A percentile compares a stretch with the other conserved stretches of the same genome.
phyloP scores from a whole-genome alignment of 2,888 invertebrate species.

The Prenolepis imparis region DNA sequence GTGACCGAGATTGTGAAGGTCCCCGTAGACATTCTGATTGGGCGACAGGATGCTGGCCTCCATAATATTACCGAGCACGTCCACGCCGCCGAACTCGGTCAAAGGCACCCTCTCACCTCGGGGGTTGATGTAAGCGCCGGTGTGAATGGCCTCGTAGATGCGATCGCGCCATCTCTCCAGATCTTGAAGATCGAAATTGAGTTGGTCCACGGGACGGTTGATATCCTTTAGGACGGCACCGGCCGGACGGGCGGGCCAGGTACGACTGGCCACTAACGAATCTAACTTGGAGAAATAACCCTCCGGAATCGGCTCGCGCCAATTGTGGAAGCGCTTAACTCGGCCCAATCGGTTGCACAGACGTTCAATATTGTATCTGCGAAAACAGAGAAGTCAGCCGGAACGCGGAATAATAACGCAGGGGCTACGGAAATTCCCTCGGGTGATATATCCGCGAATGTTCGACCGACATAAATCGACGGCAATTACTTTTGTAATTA shows the following conservation, averaged over 20 bases:
- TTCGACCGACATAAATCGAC: slow-evolving; percentile 11
- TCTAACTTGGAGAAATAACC: slow-evolving; percentile 95
- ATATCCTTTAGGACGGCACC: slow-evolving; percentile 88
- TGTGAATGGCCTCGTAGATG: slow-evolving; percentile 91
- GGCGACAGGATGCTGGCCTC: slow-evolving; percentile 91
- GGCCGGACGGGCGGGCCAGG: slow-evolving; percentile 91
- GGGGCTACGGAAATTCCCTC: slow-evolving; percentile 27
- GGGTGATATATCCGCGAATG: slow-evolving; percentile 6
- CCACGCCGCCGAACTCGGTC: slow-evolving; percentile 91
- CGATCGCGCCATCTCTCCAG: slow-evolving; percentile 93
- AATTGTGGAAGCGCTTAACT: slow-evolving; percentile 89
- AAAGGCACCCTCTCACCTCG: slow-evolving; percentile 88
- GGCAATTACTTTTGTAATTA: neutral
- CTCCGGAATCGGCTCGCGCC: slow-evolving; percentile 91
- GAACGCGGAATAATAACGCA: slow-evolving; percentile 35
- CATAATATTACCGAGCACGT: slow-evolving; percentile 92
- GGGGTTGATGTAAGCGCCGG: slow-evolving; percentile 88
- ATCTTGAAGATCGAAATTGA: slow-evolving; percentile 90
- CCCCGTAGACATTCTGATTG: slow-evolving; percentile 91
- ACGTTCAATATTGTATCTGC: slow-evolving; percentile 92
- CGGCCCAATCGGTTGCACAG: slow-evolving; percentile 91
- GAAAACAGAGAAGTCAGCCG: slow-evolving; percentile 43
- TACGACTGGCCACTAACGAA: slow-evolving; percentile 91
- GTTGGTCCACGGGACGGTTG: slow-evolving; percentile 90
- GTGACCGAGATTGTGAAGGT: slow-evolving; percentile 94